A percentile compares a stretch with the other conserved stretches of the same genome.
Conservation (phyloP, 2,797 vertebrate species). For the Apogon hyalosoma region DNA sequence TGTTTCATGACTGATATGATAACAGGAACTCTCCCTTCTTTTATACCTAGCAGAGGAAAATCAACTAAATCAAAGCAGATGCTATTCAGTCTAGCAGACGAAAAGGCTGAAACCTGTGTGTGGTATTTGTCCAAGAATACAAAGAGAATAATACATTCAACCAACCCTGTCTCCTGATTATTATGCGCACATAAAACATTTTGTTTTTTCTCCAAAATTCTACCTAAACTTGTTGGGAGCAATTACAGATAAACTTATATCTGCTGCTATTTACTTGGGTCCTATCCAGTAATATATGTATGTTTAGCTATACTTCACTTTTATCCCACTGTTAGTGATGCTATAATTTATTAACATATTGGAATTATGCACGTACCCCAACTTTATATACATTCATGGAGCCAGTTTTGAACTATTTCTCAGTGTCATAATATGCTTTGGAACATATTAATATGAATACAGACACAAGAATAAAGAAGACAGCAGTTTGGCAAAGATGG, state of each 20-base stretch:
- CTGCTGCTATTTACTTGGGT: neutral
- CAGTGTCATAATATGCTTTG: too few species aligned
- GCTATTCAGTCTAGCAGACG: slow-evolving; percentile 2
- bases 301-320: too few species aligned
- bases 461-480: too few species aligned
- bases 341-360: too few species aligned
- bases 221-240: neutral
- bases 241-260: neutral
- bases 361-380: too few species aligned
- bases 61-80: slow-evolving; percentile 28
- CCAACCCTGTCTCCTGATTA: slow-evolving; percentile 9
- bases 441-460: too few species aligned
- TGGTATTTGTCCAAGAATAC: slow-evolving; percentile 12
- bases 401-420: too few species aligned
- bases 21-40: slow-evolving; percentile 36
- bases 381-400: too few species aligned
- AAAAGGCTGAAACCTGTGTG: slow-evolving; percentile 22
- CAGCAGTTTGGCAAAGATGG: too few species aligned
- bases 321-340: too few species aligned
- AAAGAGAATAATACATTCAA: slow-evolving; percentile 29
- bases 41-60: slow-evolving; percentile 28
- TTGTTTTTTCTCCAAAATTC: neutral
- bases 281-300: neutral
- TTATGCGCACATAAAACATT: neutral
- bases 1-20: slow-evolving; percentile 49